Base-by-base conservation (phyloP, 1,140 invertebrate species). In the Lethocerus indicus region DNA sequence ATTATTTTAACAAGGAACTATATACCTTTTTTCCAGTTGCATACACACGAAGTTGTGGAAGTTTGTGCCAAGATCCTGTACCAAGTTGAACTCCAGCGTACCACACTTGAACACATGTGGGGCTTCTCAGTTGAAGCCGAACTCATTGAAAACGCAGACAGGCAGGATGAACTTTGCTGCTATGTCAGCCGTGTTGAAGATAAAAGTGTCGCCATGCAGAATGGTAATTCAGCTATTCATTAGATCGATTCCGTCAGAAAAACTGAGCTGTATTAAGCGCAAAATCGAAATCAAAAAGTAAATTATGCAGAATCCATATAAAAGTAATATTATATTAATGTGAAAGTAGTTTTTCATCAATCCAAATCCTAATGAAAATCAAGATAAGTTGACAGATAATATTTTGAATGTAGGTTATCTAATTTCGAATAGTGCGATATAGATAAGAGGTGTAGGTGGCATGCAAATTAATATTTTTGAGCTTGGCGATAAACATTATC, bases 41-140 rank as follows among this genome's bases (percentile, higher is more conserved):
- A 93, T 67, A 92, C 89, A 51, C 91, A 94, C 61, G 91, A 96
- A 68, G 79, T 91, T 26, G 86, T 95, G 20, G 91, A 96, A 70
- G 87, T 96, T 14, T 94, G 91, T 67, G 87, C 88, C 55, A 97
- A 97, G 70, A 87, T 93, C 59, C 71, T 96, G 50, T 96, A 95
- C 67, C 91, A 95, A 76, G 86, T 96, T 51, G 90, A 96, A 65
- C 71, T 97, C 58, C 82, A 87, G 51, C 72, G 89, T 49, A 81
- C 75, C 47, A 86, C 83, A 13, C 70, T 91, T 54, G 89, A 93
- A 58, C 87, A 91, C 64, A 90, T 92, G 85, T 96, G 92, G 85
- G 93, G 93, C 51, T 93, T 97, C 68, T 90, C 87, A 49, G 90
- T 96, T 23, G 93, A 97, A 65, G 92, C 92, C 3, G 92, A 96